Base-by-base conservation (phyloP, 2,797 vertebrate species). In the Cephalopachus bancanus region DNA sequence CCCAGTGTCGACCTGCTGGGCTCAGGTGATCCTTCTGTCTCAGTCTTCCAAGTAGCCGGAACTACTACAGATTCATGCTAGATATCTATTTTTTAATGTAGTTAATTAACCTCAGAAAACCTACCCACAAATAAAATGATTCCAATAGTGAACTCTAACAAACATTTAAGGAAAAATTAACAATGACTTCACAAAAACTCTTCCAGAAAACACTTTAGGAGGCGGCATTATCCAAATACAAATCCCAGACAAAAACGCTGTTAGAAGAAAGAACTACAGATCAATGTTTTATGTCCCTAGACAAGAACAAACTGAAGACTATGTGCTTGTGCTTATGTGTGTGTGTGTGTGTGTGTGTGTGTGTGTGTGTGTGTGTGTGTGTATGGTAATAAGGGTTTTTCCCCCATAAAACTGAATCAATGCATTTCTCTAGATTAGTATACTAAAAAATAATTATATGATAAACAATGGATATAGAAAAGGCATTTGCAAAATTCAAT, bases 401-500 rank as follows among this genome's bases (percentile, higher is more conserved):
- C 49, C 74, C 75, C 84, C 19, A 44, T 19, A 44, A 92, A 51
- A 92, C 51, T 74, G 64, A 87, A 87, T 75, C 75, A 81, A 69
- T 60, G 44, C 37, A 83, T 71, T 44, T 79, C 12, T 81, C 19
- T 10, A 69, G 67, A 88, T 69, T 74, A 75, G 92, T n/a, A 83
- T 55, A 62, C 11, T 71, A 53, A 89, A 76, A 83, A 62, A 81
- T 60, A 71, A 14, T 24, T 55, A 91, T 64, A 80, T 72, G 64
- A 72, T 64, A 80, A 95, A 28, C 16, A 74, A 74, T 74, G 76
- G 51, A 30, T 75, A 81, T 2, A 57, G 33, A 91, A 81, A 72
- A 83, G 49, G 28, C 24, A 33, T 76, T 76, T 92, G 67, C 84
- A 83, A 83, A 92, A 95, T 87, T 65, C 65, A 86, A 65, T 51